Evolutionary conservation across 2,797 vertebrate genomes (phyloP), one percentile per base, ranked within the genome.

Genomic region (Onychomys torridus): DNA sequence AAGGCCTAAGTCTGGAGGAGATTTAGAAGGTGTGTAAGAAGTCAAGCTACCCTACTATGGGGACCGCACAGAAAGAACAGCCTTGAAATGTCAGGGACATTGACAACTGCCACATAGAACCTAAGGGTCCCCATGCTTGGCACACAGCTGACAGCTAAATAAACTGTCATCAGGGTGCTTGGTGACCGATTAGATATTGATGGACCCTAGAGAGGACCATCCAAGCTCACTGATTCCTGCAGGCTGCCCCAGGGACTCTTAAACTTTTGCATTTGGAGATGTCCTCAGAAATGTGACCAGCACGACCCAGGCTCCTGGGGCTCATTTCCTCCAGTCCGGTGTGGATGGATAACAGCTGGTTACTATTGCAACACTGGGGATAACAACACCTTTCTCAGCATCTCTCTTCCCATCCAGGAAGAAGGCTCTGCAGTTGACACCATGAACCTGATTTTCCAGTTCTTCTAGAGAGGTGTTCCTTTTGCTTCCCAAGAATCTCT

Each of bases 211-310:
- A 75, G 65, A 95, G 55, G 25, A n/a, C 1, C 37, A 40, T n/a
- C 49, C n/a, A 25, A 92, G 40, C 59, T 84, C 32, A 43, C 37
- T 32, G 21, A 59, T 27, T 69, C 84, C 89, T 84, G n/a, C 49
- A 93, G n/a, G 76, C n/a, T 73, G 34, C 81, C 77, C 71, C 73
- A 79, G 94, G 61, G 79, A 52, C 91, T 67, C 81, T 49, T 40
- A 91, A 77, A 71, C 43, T 40, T 94, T 79, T 76, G 11, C 1
- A 1, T 94, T 69, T 96, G 76, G 78, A 91, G 79, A 89, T 43
- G 65, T 89, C 79, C 91, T 79, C 76, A 90, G 63, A 32, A 78
- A 67, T 65, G 37, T 19, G 25, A 79, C 25, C n/a, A 6, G 9
- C 55, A 69, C 65, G 77, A 86, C 86, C 1, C 0, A 73, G 94